A percentile compares a stretch with the other conserved stretches of the same genome.
Evolutionary conservation across 1,140 invertebrate genomes (phyloP).

Genomic region (Maconellicoccus hirsutus): DNA sequence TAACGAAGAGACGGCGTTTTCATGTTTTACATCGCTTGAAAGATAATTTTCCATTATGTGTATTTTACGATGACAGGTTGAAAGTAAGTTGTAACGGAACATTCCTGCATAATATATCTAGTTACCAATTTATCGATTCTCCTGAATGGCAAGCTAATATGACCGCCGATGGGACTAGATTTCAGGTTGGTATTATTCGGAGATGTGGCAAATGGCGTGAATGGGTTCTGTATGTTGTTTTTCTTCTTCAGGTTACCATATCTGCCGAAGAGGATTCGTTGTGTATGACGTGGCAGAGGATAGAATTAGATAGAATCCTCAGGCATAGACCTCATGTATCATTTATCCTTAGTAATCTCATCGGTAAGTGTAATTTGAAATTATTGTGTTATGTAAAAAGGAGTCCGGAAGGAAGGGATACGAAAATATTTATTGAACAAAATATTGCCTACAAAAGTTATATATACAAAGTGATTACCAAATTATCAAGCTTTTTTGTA

Average conservation of each 20-base stretch:
- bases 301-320: slow-evolving; percentile 56
- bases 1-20: too few species aligned
- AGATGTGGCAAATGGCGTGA: not conserved
- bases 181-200: slow-evolving; percentile 43
- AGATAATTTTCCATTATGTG: too few species aligned
- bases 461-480: too few species aligned
- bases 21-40: too few species aligned
- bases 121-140: slow-evolving; percentile 75
- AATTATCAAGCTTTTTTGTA: too few species aligned
- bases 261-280: slow-evolving; percentile 62
- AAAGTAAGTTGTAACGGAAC: slow-evolving; percentile 67
- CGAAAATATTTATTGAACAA: too few species aligned
- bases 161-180: slow-evolving; percentile 32
- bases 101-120: slow-evolving; percentile 65
- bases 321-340: slow-evolving; percentile 56
- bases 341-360: slow-evolving; percentile 59
- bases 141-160: slow-evolving; percentile 64
- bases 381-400: too few species aligned
- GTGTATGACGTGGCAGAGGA: slow-evolving; percentile 64
- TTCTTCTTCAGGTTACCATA: slow-evolving; percentile 50
- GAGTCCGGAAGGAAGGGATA: too few species aligned
- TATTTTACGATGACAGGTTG: slow-evolving; percentile 39
- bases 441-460: too few species aligned
- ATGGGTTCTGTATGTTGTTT: too few species aligned
- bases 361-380: slow-evolving; percentile 43